Conservation (phyloP, 1,140 invertebrate species). For the Odontomachus brunneus region DNA sequence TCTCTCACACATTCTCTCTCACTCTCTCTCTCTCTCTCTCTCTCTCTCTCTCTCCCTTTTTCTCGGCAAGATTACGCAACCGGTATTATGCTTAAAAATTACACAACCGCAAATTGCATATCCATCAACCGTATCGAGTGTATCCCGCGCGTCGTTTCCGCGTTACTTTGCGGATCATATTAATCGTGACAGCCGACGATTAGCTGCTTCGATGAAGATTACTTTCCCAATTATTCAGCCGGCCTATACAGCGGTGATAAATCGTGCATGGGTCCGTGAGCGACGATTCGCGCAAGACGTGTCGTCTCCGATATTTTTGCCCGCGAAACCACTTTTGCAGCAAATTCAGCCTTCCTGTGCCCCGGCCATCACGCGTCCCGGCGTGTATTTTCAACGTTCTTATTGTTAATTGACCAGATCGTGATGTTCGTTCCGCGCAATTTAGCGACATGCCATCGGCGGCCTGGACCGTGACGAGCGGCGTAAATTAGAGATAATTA, state of each 20-base stretch:
- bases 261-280: not conserved
- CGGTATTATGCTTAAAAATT: constrained; percentile 47
- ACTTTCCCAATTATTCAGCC: constrained; percentile 7
- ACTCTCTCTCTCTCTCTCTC: too few species aligned
- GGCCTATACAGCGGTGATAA: not conserved
- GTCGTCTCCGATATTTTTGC: constrained; percentile 23
- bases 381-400: constrained; percentile 39
- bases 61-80: constrained; percentile 15
- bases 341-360: too few species aligned
- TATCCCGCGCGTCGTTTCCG: constrained; percentile 25
- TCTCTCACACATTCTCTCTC: too few species aligned
- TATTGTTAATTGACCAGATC: constrained; percentile 53
- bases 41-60: too few species aligned
- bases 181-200: not conserved
- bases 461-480: constrained; percentile 33
- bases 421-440: constrained; percentile 44
- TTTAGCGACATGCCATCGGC: constrained; percentile 41
- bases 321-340: not conserved
- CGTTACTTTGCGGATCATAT: constrained; percentile 2
- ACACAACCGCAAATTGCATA: constrained; percentile 20
- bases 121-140: not conserved
- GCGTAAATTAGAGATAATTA: constrained; percentile 61
- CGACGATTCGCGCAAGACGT: not conserved
- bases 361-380: too few species aligned
- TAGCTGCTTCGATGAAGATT: not conserved